A percentile compares a stretch with the other conserved stretches of the same genome.
These are phyloP conservation scores for Scomberomorus guttatus DNA, from an alignment of 2,797 vertebrate genomes.

Conservation along the genomic window DNA sequence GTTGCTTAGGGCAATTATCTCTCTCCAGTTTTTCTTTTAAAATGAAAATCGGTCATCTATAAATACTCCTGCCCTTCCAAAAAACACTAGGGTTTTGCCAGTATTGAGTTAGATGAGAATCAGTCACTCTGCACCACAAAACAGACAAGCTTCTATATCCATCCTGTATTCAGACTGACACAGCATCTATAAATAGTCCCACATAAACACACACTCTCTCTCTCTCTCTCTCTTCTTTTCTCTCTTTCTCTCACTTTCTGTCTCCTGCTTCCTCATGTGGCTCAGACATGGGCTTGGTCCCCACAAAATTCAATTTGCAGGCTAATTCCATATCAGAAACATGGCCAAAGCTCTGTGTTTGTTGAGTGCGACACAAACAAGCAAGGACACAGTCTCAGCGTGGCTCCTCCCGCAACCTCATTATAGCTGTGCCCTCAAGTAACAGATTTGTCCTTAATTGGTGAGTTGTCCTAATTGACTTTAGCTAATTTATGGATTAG, in stretches of 20 bases:
- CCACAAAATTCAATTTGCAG: conserved; percentile 65
- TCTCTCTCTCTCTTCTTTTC: conserved; percentile 13
- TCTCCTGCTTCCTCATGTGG: conserved; percentile 51
- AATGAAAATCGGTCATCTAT: conserved; percentile 52
- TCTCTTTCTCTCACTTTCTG: conserved; percentile 27
- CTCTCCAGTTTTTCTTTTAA: conserved; percentile 29
- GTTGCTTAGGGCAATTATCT: conserved; percentile 8
- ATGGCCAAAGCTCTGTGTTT: conserved; percentile 64
- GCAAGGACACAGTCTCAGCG: conserved; percentile 73
- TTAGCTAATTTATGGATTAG: conserved; percentile 85
- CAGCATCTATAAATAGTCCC: conserved; percentile 70
- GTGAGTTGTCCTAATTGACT: conserved; percentile 85
- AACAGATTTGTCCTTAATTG: conserved; percentile 83
- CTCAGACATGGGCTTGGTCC: conserved; percentile 43
- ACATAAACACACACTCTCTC: conserved; percentile 35
- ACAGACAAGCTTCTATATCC: conserved; percentile 51
- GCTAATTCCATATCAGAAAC: conserved; percentile 73
- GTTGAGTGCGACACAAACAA: conserved; percentile 74
- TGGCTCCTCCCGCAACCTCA: conserved; percentile 70
- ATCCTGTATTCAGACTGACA: conserved; percentile 56
- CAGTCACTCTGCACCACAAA: conserved; percentile 45
- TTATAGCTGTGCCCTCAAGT: conserved; percentile 80
- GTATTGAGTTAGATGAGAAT: conserved; percentile 49
- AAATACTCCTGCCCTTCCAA: conserved; percentile 32
- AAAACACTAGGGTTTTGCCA: conserved; percentile 38